Evolutionary conservation across 2,113 vertebrate genomes (phyloP), one percentile per base, ranked within the genome.

Genomic region (Climacteris rufus): DNA sequence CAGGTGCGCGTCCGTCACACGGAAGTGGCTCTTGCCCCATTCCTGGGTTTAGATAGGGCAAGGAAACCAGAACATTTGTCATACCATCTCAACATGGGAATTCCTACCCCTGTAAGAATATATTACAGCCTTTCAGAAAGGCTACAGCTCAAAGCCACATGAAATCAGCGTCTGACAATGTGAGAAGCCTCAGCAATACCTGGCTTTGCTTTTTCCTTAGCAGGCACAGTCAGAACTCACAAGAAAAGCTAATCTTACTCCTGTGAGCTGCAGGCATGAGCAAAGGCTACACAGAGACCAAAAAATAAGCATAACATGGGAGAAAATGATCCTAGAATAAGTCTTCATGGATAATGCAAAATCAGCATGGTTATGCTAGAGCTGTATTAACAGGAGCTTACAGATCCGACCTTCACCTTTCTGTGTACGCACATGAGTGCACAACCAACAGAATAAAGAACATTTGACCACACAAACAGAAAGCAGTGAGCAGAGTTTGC

Each of bases 1-100:
- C 66, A 96, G 18, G 74, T 15, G 25, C 0, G 2, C 47, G 1
- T 80, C 57, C 0, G 52, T 88, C 79, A 89, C 90, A 3, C 90
- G 94, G 44, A 83, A 93, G 5, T 1, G 42, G 10, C 1, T 75
- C 61, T 42, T 89, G 19, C n/a, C 60, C 91, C 94, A 96, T 8
- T 31, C 3, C 97, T 97, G 72, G 6, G n/a, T 74, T 70, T 68
- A 56, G 14, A 56, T 13, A 7, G 27, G 31, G 19, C 7, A 50
- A 47, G 18, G 90, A 75, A 89, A 68, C 8, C 45, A 84, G 35
- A 90, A n/a, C 6, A 6, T 69, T 35, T 52, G 15, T 54, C 27
- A 80, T 5, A 19, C 3, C 1, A 1, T 15, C 50, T 13, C 63
- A 35, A 60, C 24, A 15, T 0, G 2, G 54, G 40, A 66, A 75